Evolutionary conservation across 2,113 vertebrate genomes (phyloP).

Genomic region (Parus major): DNA sequence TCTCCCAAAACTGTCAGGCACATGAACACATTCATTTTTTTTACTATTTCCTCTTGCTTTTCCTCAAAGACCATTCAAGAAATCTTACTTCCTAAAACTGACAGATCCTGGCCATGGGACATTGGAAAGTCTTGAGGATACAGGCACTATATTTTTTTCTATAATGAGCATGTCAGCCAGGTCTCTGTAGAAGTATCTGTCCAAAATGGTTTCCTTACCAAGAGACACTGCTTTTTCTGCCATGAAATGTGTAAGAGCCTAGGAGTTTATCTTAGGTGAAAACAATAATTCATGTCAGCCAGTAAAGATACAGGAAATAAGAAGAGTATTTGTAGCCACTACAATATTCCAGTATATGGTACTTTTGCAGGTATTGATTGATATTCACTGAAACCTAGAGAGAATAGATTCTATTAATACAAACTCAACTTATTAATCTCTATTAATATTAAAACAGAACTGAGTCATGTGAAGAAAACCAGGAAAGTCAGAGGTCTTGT

Average conservation of each 20-base stretch:
- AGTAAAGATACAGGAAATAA: neutral
- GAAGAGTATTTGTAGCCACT: neutral
- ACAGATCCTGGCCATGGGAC: neutral
- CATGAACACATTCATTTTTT: neutral
- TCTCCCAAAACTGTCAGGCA: neutral
- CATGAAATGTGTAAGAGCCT: neutral
- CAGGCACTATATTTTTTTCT: neutral
- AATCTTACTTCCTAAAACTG: neutral
- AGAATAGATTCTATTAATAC: slow-evolving; percentile 36
- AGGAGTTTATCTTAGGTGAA: slow-evolving; percentile 10
- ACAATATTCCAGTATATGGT: neutral
- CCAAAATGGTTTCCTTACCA: neutral
- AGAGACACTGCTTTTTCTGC: neutral
- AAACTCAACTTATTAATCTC: slow-evolving; percentile 1
- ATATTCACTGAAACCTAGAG: neutral
- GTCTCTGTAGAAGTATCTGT: neutral
- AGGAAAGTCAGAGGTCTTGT: neutral
- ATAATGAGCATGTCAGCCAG: neutral
- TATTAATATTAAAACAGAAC: slow-evolving; percentile 40
- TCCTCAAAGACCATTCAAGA: neutral
- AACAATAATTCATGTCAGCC: neutral
- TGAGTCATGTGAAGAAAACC: neutral
- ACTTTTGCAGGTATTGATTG: slow-evolving; percentile 31
- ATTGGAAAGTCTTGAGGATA: neutral
- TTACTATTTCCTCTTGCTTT: neutral